Percentiles rank a stretch among this genome's conserved stretches.
Evolutionary conservation across 2,113 vertebrate species (phyloP).

Genomic region (Oryzias celebensis): DNA sequence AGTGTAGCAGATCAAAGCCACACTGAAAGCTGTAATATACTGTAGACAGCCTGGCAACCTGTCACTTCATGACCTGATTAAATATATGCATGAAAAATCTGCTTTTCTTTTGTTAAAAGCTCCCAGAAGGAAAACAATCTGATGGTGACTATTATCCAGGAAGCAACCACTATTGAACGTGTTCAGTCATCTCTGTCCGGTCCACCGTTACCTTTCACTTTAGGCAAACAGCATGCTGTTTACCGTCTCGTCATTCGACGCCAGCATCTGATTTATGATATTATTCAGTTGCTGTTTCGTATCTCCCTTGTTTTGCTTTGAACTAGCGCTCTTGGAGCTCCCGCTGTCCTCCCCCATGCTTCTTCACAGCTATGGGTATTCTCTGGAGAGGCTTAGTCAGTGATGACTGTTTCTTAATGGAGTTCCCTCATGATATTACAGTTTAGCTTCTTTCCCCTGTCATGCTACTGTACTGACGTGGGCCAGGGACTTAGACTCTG

Average conservation of each 20-base stretch:
- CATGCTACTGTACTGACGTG: conserved; percentile 62
- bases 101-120: conserved; percentile 9
- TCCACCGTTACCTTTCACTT: conserved; percentile 39
- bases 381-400: conserved; percentile 60
- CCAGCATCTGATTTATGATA: conserved; percentile 32
- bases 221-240: conserved; percentile 36
- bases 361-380: conserved; percentile 37
- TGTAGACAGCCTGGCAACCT: conserved; percentile 15
- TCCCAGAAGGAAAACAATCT: conserved; percentile 3
- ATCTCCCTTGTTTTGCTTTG: conserved; percentile 25
- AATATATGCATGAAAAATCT: conserved; percentile 8
- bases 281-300: conserved; percentile 30
- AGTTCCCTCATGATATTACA: conserved; percentile 64
- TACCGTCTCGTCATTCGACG: conserved; percentile 32
- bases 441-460: conserved; percentile 62
- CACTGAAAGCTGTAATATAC: conserved; percentile 24
- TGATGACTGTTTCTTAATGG: conserved; percentile 65
- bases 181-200: conserved; percentile 21
- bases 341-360: conserved; percentile 42
- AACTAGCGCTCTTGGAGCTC: conserved; percentile 38
- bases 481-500: conserved; percentile 62
- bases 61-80: conserved; percentile 8
- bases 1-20: conserved; percentile 29
- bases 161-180: conserved; percentile 13
- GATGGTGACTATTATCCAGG: conserved; percentile 6